Conservation (phyloP, 2,888 invertebrate genomes). For the Eremobia ochroleuca region DNA sequence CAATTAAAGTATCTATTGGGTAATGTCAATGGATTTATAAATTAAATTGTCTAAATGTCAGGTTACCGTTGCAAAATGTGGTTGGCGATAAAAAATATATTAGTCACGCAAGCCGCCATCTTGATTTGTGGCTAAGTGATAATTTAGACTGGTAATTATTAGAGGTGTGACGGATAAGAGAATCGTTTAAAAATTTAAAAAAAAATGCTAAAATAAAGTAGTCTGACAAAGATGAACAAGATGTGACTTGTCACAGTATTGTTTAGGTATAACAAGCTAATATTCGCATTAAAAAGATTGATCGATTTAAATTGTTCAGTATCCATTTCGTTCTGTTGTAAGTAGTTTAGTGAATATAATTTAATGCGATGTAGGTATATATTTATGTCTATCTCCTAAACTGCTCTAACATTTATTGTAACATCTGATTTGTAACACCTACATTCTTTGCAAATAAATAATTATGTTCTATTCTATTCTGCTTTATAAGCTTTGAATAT, state of each 20-base stretch:
- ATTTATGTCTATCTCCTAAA: background rate
- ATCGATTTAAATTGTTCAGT: too few species aligned
- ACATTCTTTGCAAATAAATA: too few species aligned
- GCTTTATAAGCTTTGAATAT: background rate
- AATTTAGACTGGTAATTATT: conserved; percentile 19
- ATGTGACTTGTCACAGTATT: background rate
- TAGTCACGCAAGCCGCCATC: conserved; percentile 43
- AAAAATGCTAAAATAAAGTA: background rate
- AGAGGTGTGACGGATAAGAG: background rate
- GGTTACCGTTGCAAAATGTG: conserved; percentile 28
- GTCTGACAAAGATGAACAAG: background rate
- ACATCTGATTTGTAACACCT: too few species aligned
- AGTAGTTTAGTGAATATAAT: too few species aligned
- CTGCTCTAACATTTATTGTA: too few species aligned
- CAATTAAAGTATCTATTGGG: conserved; percentile 63
- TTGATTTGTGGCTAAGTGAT: conserved; percentile 40
- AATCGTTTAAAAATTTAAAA: conserved; percentile 10
- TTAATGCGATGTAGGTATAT: too few species aligned
- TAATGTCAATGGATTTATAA: conserved; percentile 60
- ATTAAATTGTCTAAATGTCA: conserved; percentile 61
- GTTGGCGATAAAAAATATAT: conserved; percentile 52
- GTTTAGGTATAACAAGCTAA: conserved; percentile 9
- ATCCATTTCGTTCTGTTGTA: background rate
- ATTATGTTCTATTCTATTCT: too few species aligned
- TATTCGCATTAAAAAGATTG: background rate